Percentiles rank a stretch among this genome's conserved stretches.
Evolutionary conservation across 30 jellyfish, hydroid and myxozoan genomes (phyloP).

Genomic region (Rhopilema esculentum): DNA sequence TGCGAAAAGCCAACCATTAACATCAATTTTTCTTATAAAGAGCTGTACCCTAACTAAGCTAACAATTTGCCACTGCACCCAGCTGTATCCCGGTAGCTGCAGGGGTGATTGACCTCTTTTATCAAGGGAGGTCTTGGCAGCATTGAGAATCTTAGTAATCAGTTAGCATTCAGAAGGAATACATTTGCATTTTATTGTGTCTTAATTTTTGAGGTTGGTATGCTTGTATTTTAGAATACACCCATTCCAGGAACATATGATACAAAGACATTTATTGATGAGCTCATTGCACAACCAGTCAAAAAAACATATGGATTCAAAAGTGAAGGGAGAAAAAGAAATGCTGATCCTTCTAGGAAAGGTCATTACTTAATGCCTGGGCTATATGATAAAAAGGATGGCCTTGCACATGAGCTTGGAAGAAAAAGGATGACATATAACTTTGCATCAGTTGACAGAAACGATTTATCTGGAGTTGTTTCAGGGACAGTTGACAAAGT

Average conservation of each 20-base stretch:
- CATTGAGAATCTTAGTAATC: too few relatives aligned
- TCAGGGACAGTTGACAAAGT: conserved; percentile 70
- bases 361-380: conserved; percentile 93
- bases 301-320: conserved; percentile 85
- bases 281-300: conserved; percentile 67
- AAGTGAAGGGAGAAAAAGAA: conserved; percentile 84
- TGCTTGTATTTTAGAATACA: conserved; percentile 52
- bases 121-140: too few relatives aligned
- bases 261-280: conserved; percentile 60
- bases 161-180: too few relatives aligned
- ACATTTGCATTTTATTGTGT: too few relatives aligned
- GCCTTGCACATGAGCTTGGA: conserved; percentile 13
- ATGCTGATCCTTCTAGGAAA: conserved; percentile 86
- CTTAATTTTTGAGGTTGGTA: not conserved
- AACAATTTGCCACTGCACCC: not conserved
- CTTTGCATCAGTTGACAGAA: conserved; percentile 60
- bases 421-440: conserved; percentile 63
- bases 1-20: too few relatives aligned
- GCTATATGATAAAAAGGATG: conserved; percentile 51
- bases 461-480: conserved; percentile 54
- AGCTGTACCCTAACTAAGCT: too few relatives aligned
- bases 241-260: conserved; percentile 93
- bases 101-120: not conserved
- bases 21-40: too few relatives aligned
- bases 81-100: not conserved